Evolutionary conservation across 2,888 invertebrate species (phyloP).

Genomic region (Danaus chrysippus): DNA sequence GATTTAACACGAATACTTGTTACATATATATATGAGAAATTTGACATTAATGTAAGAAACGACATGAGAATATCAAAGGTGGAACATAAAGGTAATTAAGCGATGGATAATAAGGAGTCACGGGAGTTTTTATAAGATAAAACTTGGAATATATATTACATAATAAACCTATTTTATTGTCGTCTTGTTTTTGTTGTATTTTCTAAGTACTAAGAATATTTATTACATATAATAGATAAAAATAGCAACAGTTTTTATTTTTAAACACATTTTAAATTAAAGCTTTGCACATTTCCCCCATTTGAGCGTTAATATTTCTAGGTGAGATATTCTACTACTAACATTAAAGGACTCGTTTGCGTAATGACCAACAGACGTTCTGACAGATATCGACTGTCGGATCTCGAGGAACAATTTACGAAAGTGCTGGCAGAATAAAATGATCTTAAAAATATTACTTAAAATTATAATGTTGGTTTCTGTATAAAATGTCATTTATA

Average conservation of each 20-base stretch:
- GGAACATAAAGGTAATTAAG: slow-evolving; percentile 16
- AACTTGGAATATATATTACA: slow-evolving; percentile 1
- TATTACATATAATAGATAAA: not conserved
- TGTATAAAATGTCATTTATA: too few relatives aligned
- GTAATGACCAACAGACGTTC: not conserved
- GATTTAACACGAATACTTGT: too few relatives aligned
- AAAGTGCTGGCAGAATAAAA: not conserved
- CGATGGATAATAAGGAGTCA: slow-evolving; percentile 10
- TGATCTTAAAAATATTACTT: not conserved
- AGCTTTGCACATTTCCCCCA: slow-evolving; percentile 27
- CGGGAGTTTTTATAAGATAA: not conserved
- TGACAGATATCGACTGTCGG: not conserved
- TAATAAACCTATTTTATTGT: not conserved
- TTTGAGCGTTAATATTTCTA: slow-evolving; percentile 29
- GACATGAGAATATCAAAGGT: not conserved
- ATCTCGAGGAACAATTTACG: not conserved
- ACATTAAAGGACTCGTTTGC: slow-evolving; percentile 4
- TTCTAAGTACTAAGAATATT: not conserved
- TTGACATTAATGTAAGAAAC: not conserved
- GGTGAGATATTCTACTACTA: slow-evolving; percentile 20
- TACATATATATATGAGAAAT: not conserved
- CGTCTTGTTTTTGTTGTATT: not conserved
- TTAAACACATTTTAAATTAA: not conserved
- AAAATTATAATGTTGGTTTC: too few relatives aligned
- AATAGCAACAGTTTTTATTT: not conserved